Percentiles rank a stretch among this genome's conserved stretches.
Evolutionary conservation across 2,797 vertebrate species (phyloP).

Genomic region (Hoplostethus mediterraneus): DNA sequence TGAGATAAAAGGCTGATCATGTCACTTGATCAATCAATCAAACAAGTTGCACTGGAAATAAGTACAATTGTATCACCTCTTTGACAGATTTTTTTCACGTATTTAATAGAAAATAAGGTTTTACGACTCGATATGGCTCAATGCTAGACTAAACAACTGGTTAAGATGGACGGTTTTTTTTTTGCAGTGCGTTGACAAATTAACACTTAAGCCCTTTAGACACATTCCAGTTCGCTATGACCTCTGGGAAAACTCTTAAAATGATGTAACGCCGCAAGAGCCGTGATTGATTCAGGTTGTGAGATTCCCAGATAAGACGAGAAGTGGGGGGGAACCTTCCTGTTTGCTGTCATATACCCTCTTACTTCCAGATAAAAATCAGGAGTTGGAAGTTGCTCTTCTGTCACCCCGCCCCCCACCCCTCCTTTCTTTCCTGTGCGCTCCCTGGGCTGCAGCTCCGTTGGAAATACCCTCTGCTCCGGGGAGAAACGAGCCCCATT

Average conservation of each 20-base stretch:
- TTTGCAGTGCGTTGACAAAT: conserved; percentile 42
- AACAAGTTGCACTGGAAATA: neutral
- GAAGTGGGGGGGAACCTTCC: conserved; percentile 1
- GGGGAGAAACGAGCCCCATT: conserved; percentile 49
- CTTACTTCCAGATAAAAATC: conserved; percentile 40
- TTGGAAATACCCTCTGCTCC: conserved; percentile 39
- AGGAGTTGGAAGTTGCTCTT: conserved; percentile 6
- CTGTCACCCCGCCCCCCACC: neutral
- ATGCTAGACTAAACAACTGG: conserved; percentile 39
- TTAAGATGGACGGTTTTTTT: conserved; percentile 30
- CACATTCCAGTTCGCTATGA: conserved; percentile 12
- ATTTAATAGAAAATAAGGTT: conserved; percentile 25
- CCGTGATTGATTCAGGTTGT: conserved; percentile 10
- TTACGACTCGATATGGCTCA: conserved; percentile 25
- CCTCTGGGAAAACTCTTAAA: conserved; percentile 32
- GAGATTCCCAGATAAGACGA: conserved; percentile 42
- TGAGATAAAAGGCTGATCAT: no score
- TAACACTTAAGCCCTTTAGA: conserved; percentile 34
- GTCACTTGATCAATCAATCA: no score
- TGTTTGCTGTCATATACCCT: conserved; percentile 2
- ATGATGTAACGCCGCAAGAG: conserved; percentile 45
- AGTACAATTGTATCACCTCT: conserved; percentile 4
- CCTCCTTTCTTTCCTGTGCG: conserved; percentile 18
- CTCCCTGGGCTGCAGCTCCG: conserved; percentile 44
- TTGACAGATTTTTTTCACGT: neutral